These are phyloP conservation scores for Drosophila borborema DNA, from an alignment of 2,888 invertebrate species.

Conservation along the genomic window DNA sequence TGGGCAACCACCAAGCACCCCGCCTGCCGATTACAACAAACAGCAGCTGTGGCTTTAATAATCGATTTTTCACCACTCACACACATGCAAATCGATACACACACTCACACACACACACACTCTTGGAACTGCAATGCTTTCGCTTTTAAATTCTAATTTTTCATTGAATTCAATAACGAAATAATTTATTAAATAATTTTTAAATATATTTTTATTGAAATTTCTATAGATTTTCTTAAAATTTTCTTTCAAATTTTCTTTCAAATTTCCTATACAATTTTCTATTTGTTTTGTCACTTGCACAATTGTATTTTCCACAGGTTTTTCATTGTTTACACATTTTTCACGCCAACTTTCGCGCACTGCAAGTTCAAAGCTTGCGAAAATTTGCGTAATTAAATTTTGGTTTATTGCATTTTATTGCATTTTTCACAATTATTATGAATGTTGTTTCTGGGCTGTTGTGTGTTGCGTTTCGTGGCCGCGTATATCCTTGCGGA, in stretches of 20 bases:
- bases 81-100: constrained; percentile 56
- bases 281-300: constrained; percentile 2
- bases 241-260: not conserved
- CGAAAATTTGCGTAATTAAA: not conserved
- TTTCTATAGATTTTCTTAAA: not conserved
- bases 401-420: not conserved
- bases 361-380: not conserved
- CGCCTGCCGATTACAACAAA: constrained; percentile 48
- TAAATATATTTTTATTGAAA: not conserved
- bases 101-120: constrained; percentile 30
- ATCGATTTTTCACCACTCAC: constrained; percentile 75
- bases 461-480: not conserved
- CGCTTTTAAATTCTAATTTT: constrained; percentile 43
- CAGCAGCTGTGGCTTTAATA: constrained; percentile 76
- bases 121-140: constrained; percentile 49
- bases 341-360: constrained; percentile 17
- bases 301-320: constrained; percentile 37
- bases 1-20: constrained; percentile 42
- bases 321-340: constrained; percentile 46
- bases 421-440: not conserved
- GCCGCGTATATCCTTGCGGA: constrained; percentile 54
- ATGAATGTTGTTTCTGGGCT: not conserved
- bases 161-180: not conserved
- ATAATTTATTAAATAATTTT: not conserved
- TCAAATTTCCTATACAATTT: not conserved